Base-by-base conservation (phyloP, 2,888 invertebrate species). In the Dasypolia templi region DNA sequence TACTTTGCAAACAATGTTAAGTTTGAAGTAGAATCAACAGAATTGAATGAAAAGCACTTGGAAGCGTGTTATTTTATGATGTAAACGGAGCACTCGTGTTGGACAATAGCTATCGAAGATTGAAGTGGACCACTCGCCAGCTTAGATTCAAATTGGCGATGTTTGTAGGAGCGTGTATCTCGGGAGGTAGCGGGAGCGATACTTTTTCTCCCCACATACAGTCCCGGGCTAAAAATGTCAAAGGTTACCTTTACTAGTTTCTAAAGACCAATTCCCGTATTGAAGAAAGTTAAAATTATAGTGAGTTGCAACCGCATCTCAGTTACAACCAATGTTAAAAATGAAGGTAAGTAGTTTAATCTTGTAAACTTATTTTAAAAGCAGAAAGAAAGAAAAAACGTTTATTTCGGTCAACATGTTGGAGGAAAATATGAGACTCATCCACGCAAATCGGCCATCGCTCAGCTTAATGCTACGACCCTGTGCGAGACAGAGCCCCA, bases 101-200 rank as follows among this genome's bases (percentile, higher is more conserved):
- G 89, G 91, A 92, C 93, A 93, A 93, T 89, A 83, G 90, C 90
- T 85, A 89, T 91, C 82, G 86, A 83, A 89, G 89, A 89, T 88
- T 87, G 85, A 86, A 87, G 87, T 83, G 72, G 81, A 75, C 82
- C 89, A 88, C 90, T 90, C 81, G 81, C 84, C 87, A 82, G 85
- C 81, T 87, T 88, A 89, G 87, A 87, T 86, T 85, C 83, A 86
- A 88, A 91, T 91, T 91, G 90, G 86, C 88, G 87, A 83, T 86
- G 87, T 90, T 90, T 85, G 72, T 65, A 66, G 39, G 35, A 17
- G 74, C 44, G 3, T 65, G 74, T 81, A 53, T 64, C 12, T 80
- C n/a, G 69, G 76, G 82, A 75, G 71, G 9, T 22, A 81, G 87
- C 86, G 81, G 9, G 0, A 39, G 29, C 11, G 1, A 56, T n/a